Base-by-base conservation (phyloP, 2,797 vertebrate species). In the Champsocephalus esox region DNA sequence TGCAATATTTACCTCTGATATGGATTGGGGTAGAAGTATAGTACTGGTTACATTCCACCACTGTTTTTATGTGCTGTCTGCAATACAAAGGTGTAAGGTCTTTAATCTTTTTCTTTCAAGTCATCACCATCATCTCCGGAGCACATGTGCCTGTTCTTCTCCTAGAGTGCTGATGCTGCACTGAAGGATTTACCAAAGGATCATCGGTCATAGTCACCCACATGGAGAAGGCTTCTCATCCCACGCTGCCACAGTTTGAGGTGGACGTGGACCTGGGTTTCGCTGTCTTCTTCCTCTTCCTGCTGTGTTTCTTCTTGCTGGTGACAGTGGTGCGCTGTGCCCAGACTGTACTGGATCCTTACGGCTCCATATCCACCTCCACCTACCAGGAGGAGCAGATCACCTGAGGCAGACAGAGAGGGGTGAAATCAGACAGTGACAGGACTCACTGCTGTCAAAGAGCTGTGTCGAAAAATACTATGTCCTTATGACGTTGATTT, bases 311-410 rank as follows among this genome's bases (percentile, higher is more conserved):
- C 76, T 96, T 96, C 82, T 89, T 96, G 70, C 79, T 96, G 58
- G 84, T 91, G 63, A 96, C 95, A 0, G 89, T 96, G 55, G 89
- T 95, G 51, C 94, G 95, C 60, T 96, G 95, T 3, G 95, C 95
- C 44, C 94, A 95, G 83, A 95, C 94, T 0, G 95, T 96, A 45
- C 21, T 94, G 43, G 95, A 96, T 75, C 95, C 95, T 2, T 96
- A 96, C 2, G 94, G 95, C 56, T 93, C 94, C 56, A 95, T 96
- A 78, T 93, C 95, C 16, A 95, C 94, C 77, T 96, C 95, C 66
- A 94, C 94, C 61, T 96, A 95, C 82, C 94, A 96, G 81, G 95
- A 96, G 83, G 95, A 96, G 84, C 95, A 96, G 88, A 95, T 96
- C 73, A 95, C 83, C 76, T 94, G 86, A 93, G 67, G 32, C 24